Conservation (phyloP, 2,888 invertebrate species). For the Schrankia costaestrigalis region DNA sequence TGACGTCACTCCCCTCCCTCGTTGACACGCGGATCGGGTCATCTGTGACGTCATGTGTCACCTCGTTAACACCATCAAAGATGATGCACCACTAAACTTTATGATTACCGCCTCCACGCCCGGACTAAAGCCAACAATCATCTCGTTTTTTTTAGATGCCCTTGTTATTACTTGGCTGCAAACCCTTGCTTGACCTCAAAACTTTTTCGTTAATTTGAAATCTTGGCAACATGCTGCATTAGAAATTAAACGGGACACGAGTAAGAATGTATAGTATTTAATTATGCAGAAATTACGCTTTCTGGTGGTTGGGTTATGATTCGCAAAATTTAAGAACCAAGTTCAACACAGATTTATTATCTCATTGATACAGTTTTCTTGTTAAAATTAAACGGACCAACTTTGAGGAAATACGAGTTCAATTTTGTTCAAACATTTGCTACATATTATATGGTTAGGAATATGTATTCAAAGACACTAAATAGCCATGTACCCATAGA, state of each 20-base stretch:
- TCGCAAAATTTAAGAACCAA: too few species aligned
- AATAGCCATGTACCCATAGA: too few species aligned
- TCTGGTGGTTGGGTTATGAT: too few species aligned
- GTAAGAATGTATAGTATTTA: constrained; percentile 7
- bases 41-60: constrained; percentile 63
- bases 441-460: too few species aligned
- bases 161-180: constrained; percentile 2
- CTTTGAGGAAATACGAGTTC: too few species aligned
- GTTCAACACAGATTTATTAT: too few species aligned
- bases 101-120: constrained; percentile 7
- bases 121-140: constrained; percentile 2
- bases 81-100: constrained; percentile 35
- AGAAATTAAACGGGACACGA: constrained; percentile 14
- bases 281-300: constrained; percentile 13
- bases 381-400: too few species aligned
- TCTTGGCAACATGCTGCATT: constrained; percentile 4
- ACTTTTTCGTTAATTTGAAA: constrained; percentile 10
- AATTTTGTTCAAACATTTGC: too few species aligned
- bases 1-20: constrained; percentile 68
- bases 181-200: constrained; percentile 5
- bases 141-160: not conserved
- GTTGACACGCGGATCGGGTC: constrained; percentile 56
- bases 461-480: too few species aligned
- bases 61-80: constrained; percentile 35
- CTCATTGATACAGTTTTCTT: too few species aligned